These are phyloP conservation scores for Lepidochitona cinerea DNA, from an alignment of 2,888 invertebrate species.

Conservation along the genomic window DNA sequence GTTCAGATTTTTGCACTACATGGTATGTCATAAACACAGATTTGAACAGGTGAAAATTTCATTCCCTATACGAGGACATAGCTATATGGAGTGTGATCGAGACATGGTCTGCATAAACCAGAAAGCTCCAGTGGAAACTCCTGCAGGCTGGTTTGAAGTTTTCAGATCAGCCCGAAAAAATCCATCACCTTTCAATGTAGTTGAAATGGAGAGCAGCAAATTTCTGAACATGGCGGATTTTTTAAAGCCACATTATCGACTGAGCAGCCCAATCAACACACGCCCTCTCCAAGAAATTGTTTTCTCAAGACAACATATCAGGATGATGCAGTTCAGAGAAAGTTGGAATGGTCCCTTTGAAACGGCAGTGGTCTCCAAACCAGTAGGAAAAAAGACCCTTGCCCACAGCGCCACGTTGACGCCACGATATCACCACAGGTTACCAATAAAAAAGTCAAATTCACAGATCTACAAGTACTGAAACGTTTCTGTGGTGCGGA, in stretches of 20 bases:
- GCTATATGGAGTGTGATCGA: constrained; percentile 9
- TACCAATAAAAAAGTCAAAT: not conserved
- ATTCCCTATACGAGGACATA: constrained; percentile 13
- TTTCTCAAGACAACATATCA: not conserved
- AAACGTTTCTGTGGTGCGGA: not conserved
- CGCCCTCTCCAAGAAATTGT: not conserved
- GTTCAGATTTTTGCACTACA: not conserved
- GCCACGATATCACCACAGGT: not conserved
- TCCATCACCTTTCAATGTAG: constrained; percentile 7
- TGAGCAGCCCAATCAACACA: not conserved
- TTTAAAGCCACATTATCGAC: not conserved
- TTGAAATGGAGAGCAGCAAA: not conserved
- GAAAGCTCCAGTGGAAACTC: not conserved
- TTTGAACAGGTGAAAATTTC: not conserved
- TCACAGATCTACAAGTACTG: not conserved
- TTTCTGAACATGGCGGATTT: not conserved
- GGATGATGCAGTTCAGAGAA: not conserved
- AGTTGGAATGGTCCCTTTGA: not conserved
- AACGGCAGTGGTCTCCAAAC: not conserved
- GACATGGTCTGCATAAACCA: not conserved
- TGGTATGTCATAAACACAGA: not conserved
- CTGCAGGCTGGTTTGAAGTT: not conserved
- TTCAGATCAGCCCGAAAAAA: not conserved
- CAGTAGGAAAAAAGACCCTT: too few species aligned
- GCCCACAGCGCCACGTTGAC: too few species aligned